These are phyloP conservation scores for Cephalopterus ornatus DNA, from an alignment of 2,113 vertebrate genomes.

Conservation along the genomic window DNA sequence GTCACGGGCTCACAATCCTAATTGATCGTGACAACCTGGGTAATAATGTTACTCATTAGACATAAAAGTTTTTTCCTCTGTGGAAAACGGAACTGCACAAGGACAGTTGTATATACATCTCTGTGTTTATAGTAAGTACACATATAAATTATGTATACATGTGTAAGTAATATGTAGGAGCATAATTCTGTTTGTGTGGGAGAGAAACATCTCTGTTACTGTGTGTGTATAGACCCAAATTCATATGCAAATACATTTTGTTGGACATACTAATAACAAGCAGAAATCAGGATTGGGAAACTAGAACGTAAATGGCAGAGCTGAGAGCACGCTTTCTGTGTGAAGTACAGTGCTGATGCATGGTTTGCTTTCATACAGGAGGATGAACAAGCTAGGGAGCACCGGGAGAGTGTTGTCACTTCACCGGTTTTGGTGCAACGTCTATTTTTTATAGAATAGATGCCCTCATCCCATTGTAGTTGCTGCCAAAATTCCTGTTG, in stretches of 20 bases:
- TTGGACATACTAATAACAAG: neutral
- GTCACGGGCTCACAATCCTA: neutral
- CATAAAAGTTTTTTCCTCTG: neutral
- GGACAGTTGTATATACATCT: neutral
- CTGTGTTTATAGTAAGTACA: neutral
- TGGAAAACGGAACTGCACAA: neutral
- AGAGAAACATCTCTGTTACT: neutral
- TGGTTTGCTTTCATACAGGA: neutral
- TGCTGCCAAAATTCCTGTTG: neutral
- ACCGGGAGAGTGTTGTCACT: accelerated
- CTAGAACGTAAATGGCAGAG: neutral
- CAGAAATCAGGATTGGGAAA: neutral
- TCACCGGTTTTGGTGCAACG: accelerated
- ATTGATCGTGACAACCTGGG: neutral
- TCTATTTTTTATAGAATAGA: neutral
- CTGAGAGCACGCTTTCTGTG: neutral
- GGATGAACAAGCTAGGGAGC: neutral
- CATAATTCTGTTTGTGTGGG: neutral
- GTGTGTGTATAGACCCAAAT: neutral
- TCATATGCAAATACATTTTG: neutral
- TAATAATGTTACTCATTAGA: neutral
- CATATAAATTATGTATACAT: neutral
- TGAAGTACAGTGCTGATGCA: accelerated
- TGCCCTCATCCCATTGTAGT: neutral
- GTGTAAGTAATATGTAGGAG: slow-evolving; percentile 3